Percentiles rank a stretch among this genome's conserved stretches.
phyloP scores from a whole-genome alignment of 1,140 invertebrate genomes.

The Colletes latitarsis region DNA sequence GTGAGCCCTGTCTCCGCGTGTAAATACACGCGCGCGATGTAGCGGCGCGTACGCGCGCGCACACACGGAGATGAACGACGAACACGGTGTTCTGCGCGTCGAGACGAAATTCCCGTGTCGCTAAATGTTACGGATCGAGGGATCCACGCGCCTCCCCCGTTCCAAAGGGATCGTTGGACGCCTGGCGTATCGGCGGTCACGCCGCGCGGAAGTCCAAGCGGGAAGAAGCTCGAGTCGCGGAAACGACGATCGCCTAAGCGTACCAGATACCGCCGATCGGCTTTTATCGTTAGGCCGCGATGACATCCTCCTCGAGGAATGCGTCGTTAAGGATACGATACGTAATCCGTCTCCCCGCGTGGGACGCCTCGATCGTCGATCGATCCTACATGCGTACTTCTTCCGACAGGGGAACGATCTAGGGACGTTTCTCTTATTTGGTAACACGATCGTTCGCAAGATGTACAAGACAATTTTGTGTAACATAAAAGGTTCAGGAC shows the following conservation, averaged over 20 bases:
- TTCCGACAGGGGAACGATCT: not conserved
- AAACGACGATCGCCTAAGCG: not conserved
- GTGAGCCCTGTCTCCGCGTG: constrained; percentile 74
- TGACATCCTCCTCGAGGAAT: constrained; percentile 37
- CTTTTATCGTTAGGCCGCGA: constrained; percentile 30
- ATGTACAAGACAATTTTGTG: too few relatives aligned
- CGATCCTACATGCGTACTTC: not conserved
- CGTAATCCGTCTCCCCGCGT: constrained; percentile 36
- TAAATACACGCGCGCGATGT: constrained; percentile 37
- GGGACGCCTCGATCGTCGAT: constrained; percentile 14
- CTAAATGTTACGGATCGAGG: not conserved
- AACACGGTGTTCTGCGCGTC: constrained; percentile 1
- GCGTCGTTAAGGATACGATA: constrained; percentile 39
- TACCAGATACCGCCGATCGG: not conserved
- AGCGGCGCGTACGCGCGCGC: too few relatives aligned
- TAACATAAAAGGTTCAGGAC: too few relatives aligned
- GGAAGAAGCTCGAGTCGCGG: constrained; percentile 16
- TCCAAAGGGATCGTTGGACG: constrained; percentile 20
- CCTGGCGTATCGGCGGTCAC: too few relatives aligned
- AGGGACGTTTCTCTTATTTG: too few relatives aligned
- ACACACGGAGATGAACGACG: not conserved
- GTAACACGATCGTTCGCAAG: too few relatives aligned
- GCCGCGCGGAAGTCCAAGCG: too few relatives aligned
- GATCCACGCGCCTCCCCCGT: not conserved
- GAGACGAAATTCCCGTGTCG: constrained; percentile 19